Conservation (phyloP, 2,113 vertebrate genomes). For the Trichomycterus rosablanca region DNA sequence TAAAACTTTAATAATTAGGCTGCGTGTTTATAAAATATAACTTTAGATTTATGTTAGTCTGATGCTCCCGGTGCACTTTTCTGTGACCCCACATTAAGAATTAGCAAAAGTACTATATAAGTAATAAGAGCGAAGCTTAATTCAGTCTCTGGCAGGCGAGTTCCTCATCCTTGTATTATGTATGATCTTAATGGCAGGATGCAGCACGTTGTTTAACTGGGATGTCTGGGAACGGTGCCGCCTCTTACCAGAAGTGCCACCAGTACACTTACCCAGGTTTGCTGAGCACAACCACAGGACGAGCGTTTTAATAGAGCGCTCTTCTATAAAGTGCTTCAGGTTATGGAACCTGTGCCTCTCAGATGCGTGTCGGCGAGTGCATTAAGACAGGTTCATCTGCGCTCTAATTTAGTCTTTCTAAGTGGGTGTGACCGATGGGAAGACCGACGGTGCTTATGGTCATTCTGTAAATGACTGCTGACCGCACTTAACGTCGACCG, state of each 20-base stretch:
- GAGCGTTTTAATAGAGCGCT: conserved; percentile 52
- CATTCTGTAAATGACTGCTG: conserved; percentile 24
- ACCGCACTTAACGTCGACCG: conserved; percentile 27
- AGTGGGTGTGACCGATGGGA: conserved; percentile 13
- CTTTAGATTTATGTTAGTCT: too few species aligned
- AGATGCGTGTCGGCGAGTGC: conserved; percentile 17
- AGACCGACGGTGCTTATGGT: conserved; percentile 14
- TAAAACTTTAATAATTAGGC: too few species aligned
- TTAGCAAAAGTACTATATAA: neutral
- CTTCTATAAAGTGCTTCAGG: conserved; percentile 51
- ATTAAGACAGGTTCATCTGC: conserved; percentile 23
- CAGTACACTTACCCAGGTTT: conserved; percentile 57
- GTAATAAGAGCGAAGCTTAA: conserved; percentile 24
- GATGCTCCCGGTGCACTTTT: conserved; percentile 4
- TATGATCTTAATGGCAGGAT: conserved; percentile 39
- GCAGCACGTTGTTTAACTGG: conserved; percentile 48
- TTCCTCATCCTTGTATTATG: conserved; percentile 47
- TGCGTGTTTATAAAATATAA: too few species aligned
- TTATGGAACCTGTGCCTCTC: conserved; percentile 46
- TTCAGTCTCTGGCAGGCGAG: conserved; percentile 25
- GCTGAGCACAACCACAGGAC: conserved; percentile 51
- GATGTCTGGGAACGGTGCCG: conserved; percentile 49
- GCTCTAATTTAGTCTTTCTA: conserved; percentile 32
- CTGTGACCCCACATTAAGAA: too few species aligned
- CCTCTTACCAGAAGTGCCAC: conserved; percentile 49